These are phyloP conservation scores for Neuroterus valhalla DNA, from an alignment of 1,140 invertebrate genomes.

Conservation along the genomic window DNA sequence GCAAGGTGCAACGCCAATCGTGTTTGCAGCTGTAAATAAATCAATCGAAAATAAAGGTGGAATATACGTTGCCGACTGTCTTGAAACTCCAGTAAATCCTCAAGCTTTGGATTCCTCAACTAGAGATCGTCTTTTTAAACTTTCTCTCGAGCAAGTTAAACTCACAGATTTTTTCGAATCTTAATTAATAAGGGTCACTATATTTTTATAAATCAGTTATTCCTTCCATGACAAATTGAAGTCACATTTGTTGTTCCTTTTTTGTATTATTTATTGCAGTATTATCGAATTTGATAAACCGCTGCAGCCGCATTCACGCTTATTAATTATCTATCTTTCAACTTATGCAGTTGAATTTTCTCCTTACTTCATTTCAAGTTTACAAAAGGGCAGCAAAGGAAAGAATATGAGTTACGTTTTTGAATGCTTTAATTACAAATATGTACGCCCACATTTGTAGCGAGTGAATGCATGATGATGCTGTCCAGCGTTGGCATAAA, in stretches of 20 bases:
- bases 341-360: neutral
- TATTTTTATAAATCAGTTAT: conserved; percentile 1
- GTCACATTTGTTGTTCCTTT: neutral
- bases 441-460: conserved; percentile 28
- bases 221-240: conserved; percentile 6
- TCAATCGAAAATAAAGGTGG: conserved; percentile 83
- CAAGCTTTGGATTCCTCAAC: conserved; percentile 59
- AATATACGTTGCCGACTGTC: conserved; percentile 84
- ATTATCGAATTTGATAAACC: conserved; percentile 3
- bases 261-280: conserved; percentile 15
- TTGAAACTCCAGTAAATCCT: conserved; percentile 61
- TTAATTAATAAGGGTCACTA: conserved; percentile 28
- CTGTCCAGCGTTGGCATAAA: conserved; percentile 26
- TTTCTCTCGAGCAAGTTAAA: conserved; percentile 64
- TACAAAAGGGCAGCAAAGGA: neutral
- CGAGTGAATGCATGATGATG: conserved; percentile 7
- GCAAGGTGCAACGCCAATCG: conserved; percentile 84
- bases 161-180: conserved; percentile 59
- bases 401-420: conserved; percentile 3
- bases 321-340: too few relatives aligned
- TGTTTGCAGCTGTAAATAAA: conserved; percentile 83
- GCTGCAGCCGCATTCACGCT: too few relatives aligned
- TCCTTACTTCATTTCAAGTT: neutral
- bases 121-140: conserved; percentile 59
- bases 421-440: conserved; percentile 25